These are phyloP conservation scores for Drosophila mauritiana DNA, from an alignment of 1,140 invertebrate genomes.

Conservation along the genomic window DNA sequence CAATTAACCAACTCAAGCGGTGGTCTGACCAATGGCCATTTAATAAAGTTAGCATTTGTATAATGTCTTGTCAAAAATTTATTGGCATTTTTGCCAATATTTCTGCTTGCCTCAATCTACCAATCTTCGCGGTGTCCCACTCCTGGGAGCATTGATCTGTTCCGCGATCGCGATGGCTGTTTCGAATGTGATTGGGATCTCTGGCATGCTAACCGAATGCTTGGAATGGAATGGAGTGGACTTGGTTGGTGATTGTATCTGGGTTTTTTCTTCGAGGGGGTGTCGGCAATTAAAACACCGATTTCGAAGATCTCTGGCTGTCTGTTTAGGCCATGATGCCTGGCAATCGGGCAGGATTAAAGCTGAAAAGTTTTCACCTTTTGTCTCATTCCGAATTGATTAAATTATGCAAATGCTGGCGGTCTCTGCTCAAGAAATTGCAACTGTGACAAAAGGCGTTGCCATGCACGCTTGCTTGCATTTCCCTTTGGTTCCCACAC, in stretches of 20 bases:
- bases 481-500: slow-evolving; percentile 51
- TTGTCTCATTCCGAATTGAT: slow-evolving; percentile 82
- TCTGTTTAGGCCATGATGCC: slow-evolving; percentile 25
- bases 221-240: slow-evolving; percentile 43
- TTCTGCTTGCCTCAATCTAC: slow-evolving; percentile 37
- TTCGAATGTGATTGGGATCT: slow-evolving; percentile 71
- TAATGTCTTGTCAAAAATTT: slow-evolving; percentile 80
- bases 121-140: slow-evolving; percentile 30
- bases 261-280: slow-evolving; percentile 11
- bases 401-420: slow-evolving; percentile 81
- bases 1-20: slow-evolving; percentile 62
- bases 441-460: slow-evolving; percentile 83
- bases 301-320: slow-evolving; percentile 35
- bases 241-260: slow-evolving; percentile 2
- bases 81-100: slow-evolving; percentile 73
- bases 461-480: slow-evolving; percentile 68
- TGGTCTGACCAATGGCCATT: slow-evolving; percentile 50
- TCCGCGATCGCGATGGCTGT: slow-evolving; percentile 51
- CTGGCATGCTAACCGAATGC: slow-evolving; percentile 57
- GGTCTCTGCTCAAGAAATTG: slow-evolving; percentile 36
- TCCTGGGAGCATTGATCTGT: slow-evolving; percentile 37
- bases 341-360: slow-evolving; percentile 41
- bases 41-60: slow-evolving; percentile 79
- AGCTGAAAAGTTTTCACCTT: slow-evolving; percentile 64
- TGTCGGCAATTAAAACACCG: slow-evolving; percentile 63